A percentile compares a stretch with the other conserved stretches of the same genome.
Conservation (phyloP, 2,113 vertebrate genomes). For the Campylorhamphus procurvoides region DNA sequence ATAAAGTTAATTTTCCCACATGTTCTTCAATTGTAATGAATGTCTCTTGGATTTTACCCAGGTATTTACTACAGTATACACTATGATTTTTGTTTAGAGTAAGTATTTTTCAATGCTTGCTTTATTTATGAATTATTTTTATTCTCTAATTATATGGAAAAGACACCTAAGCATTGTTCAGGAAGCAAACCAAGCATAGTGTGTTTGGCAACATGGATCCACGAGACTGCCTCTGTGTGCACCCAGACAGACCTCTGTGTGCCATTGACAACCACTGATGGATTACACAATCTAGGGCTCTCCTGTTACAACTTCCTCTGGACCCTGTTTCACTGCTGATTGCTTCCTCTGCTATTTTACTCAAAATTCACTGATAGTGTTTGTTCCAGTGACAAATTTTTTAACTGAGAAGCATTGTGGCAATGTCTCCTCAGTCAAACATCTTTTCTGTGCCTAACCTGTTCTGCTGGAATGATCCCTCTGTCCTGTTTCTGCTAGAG, state of each 20-base stretch:
- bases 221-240: background rate
- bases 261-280: rapidly evolving
- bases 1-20: background rate
- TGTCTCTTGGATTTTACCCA: background rate
- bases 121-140: background rate
- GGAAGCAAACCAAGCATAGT: background rate
- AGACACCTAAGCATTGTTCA: background rate
- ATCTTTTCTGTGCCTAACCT: background rate
- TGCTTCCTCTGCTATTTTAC: background rate
- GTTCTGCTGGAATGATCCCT: background rate
- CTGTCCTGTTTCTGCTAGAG: background rate
- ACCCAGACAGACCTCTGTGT: background rate
- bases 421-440: background rate
- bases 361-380: background rate
- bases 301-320: rapidly evolving
- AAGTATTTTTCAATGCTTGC: background rate
- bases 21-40: background rate
- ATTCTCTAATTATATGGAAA: background rate
- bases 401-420: background rate
- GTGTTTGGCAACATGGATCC: background rate
- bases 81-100: background rate
- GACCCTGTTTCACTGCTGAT: background rate
- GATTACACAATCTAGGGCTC: background rate
- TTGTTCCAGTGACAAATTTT: background rate
- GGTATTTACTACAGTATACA: background rate